Base-by-base conservation (phyloP, 2,797 vertebrate species). In the Yasuhikotakia modesta region DNA sequence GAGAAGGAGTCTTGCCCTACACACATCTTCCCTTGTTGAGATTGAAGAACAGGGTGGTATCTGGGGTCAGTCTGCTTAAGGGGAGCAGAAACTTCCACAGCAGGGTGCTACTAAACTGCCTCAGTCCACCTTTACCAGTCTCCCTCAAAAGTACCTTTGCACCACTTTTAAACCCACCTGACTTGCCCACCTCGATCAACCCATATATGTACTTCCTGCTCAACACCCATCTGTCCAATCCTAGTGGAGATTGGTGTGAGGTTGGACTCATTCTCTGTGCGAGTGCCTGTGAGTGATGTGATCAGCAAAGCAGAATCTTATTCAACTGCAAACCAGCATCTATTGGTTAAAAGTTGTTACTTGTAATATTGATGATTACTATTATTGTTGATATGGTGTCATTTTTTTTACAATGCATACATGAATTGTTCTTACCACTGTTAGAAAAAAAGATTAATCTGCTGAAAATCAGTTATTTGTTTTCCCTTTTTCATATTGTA, bases 51-150 rank as follows among this genome's bases (percentile, higher is more conserved):
- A 83, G 84, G 86, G 77, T 70, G 55, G 45, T 79, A 72, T 73
- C 17, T 85, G 88, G 91, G 91, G 83, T 89, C 91, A 88, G 92
- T 94, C 91, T 94, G 93, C 93, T 93, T 92, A 91, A 91, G 92
- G 90, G 91, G 90, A 92, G 92, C 90, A 81, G 88, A 90, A 92
- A 92, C 92, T 92, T 92, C 92, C 90, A 92, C 89, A 92, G 92
- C 90, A 93, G 91, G 91, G 91, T 93, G 91, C 93, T 93, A 92
- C 86, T 92, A 88, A 92, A 91, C 93, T 92, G 91, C 89, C 87
- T 90, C 89, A 86, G 88, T 86, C 88, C 87, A 84, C 76, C 63
- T 77, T 82, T 48, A 67, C 22, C 27, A 39, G 70, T 52, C 39
- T 1, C 32, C 68, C 73, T 80, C 57, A 27, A 32, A 55, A 70